Evolutionary conservation across 2,888 invertebrate genomes (phyloP).

Genomic region (Drosophila algonquin): DNA sequence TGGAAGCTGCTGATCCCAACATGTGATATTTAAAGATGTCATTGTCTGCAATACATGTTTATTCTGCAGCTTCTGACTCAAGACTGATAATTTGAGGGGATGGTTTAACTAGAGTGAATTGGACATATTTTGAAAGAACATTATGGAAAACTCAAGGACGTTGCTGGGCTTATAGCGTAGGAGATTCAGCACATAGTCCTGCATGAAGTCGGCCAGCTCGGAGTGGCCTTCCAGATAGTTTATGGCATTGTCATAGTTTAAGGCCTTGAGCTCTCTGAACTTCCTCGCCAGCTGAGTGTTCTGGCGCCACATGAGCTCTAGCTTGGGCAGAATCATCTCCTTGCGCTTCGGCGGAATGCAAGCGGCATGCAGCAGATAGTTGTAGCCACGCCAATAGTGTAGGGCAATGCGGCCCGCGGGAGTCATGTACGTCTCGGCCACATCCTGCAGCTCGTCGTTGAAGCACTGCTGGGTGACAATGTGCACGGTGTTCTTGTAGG

Average conservation of each 20-base stretch:
- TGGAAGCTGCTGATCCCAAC: no score
- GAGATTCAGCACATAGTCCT: slow-evolving; percentile 77
- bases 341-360: slow-evolving; percentile 57
- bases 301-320: slow-evolving; percentile 78
- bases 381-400: slow-evolving; percentile 80
- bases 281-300: slow-evolving; percentile 55
- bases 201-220: slow-evolving; percentile 73
- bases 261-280: slow-evolving; percentile 62
- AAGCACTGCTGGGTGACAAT: slow-evolving; percentile 77
- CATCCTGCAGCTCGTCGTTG: slow-evolving; percentile 73
- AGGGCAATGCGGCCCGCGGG: slow-evolving; percentile 72
- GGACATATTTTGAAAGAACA: slow-evolving; percentile 76
- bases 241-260: slow-evolving; percentile 71
- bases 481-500: slow-evolving; percentile 64
- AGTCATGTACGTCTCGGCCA: slow-evolving; percentile 76
- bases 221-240: slow-evolving; percentile 71
- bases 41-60: background rate
- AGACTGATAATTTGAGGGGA: background rate
- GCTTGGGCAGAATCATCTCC: slow-evolving; percentile 63
- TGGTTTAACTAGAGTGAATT: background rate
- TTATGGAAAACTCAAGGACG: slow-evolving; percentile 76
- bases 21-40: no score
- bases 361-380: slow-evolving; percentile 75
- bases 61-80: background rate
- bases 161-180: slow-evolving; percentile 78